Evolutionary conservation across 2,888 invertebrate species (phyloP), one percentile per base, ranked within the genome.

Genomic region (Halocaridina rubra): DNA sequence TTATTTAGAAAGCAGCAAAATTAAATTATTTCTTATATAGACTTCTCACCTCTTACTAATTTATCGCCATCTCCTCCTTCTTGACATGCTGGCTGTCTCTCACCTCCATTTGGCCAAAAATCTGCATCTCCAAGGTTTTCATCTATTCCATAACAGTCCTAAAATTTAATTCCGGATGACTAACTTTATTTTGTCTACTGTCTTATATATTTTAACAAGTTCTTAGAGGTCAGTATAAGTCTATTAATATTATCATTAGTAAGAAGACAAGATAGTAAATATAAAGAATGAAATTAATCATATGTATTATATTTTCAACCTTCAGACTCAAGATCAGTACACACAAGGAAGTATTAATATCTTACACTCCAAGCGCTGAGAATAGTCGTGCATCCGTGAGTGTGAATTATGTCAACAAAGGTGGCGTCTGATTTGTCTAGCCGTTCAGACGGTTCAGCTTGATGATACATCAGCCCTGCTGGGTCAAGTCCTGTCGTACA

Each of bases 331-430:
- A 2, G 10, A 3, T n/a, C n/a, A n/a, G n/a, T n/a, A n/a, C n/a
- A n/a, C n/a, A n/a, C n/a, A n/a, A n/a, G n/a, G n/a, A n/a, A 7
- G 7, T 53, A 0, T 7, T 53, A 53, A 19, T 8, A 4, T 76
- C 81, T 61, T 22, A 85, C 71, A 19, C 29, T 61, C 85, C 85
- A 76, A 46, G 76, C 61, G 16, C 46, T 64, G 3, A 81, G 8
- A 30, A 77, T 5, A 22, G 87, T 81, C 27, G 69, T 67, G 53
- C 87, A 87, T 29, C 84, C 87, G 27, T 87, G 87, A n/a, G 87
- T 85, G 57, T 87, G 87, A 24, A 87, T 87, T 53, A 87, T 81
- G 27, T 87, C 87, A 2, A 87, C 87, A 57, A 87, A 87, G 10
- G n/a, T 24, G 3, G 87, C 87, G 64, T 87, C 87, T 2, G 69